Evolutionary conservation across 2,888 invertebrate species (phyloP).

Genomic region (Brenthis hecate): DNA sequence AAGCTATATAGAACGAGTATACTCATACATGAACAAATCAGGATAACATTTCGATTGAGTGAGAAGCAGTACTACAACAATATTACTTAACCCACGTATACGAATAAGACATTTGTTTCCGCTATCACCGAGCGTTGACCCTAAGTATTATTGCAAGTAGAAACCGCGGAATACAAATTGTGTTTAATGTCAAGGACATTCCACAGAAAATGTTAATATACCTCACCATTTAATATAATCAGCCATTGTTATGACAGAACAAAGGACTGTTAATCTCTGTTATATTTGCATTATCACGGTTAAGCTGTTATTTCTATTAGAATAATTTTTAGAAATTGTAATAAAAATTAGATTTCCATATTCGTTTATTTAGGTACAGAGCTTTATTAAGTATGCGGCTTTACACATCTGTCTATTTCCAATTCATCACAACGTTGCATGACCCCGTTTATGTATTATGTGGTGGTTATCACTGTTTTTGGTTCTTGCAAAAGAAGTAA

Average conservation of each 20-base stretch:
- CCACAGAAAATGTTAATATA: constrained; percentile 35
- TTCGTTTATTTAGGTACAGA: no score
- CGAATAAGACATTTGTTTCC: constrained; percentile 27
- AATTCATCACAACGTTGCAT: no score
- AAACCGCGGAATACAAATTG: constrained; percentile 35
- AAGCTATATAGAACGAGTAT: no score
- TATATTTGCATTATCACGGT: constrained; percentile 28
- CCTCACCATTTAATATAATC: constrained; percentile 33
- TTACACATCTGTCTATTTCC: no score
- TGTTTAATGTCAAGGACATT: constrained; percentile 36
- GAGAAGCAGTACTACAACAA: neutral
- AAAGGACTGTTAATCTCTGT: constrained; percentile 34
- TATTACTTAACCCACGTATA: constrained; percentile 11
- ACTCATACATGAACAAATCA: no score
- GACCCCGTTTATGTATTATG: no score
- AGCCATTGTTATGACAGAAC: constrained; percentile 36
- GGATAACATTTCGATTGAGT: no score
- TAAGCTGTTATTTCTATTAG: constrained; percentile 8
- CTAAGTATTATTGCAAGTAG: constrained; percentile 29
- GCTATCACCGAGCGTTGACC: constrained; percentile 30
- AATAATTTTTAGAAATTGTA: neutral
- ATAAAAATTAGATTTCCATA: no score
- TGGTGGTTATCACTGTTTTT: no score
- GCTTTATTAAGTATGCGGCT: neutral
- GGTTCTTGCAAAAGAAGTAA: no score